Conservation (phyloP, 2,888 invertebrate genomes). For the Meteorus colon region DNA sequence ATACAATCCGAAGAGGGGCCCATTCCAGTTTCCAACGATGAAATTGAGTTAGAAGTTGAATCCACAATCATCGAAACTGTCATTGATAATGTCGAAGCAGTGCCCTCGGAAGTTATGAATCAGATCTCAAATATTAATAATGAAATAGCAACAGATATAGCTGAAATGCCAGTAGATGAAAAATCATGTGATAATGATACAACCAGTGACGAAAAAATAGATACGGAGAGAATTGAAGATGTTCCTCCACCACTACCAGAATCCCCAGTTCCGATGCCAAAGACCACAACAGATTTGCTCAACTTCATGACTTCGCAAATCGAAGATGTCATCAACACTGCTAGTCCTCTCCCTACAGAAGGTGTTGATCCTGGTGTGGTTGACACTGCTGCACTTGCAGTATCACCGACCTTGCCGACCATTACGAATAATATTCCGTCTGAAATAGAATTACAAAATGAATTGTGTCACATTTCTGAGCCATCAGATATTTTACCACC, state of each 20-base stretch:
- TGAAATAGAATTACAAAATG: background rate
- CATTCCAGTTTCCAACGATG: constrained; percentile 56
- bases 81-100: too few relatives aligned
- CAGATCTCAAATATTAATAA: constrained; percentile 28
- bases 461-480: constrained; percentile 6
- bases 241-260: constrained; percentile 59
- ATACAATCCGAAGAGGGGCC: constrained; percentile 63
- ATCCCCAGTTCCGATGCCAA: constrained; percentile 58
- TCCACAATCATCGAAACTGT: constrained; percentile 20
- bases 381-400: background rate
- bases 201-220: background rate
- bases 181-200: background rate
- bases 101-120: constrained; percentile 4
- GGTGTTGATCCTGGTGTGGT: constrained; percentile 16
- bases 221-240: constrained; percentile 47
- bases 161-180: constrained; percentile 22
- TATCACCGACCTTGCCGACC: background rate
- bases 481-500: constrained; percentile 14
- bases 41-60: constrained; percentile 53
- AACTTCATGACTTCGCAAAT: constrained; percentile 54
- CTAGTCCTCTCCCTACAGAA: constrained; percentile 5
- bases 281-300: constrained; percentile 48
- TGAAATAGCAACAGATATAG: constrained; percentile 16
- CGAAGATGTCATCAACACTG: constrained; percentile 50
- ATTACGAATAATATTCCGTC: background rate